A percentile compares a stretch with the other conserved stretches of the same genome.
phyloP scores from a whole-genome alignment of 1,140 invertebrate species.

The Saccostrea echinata region DNA sequence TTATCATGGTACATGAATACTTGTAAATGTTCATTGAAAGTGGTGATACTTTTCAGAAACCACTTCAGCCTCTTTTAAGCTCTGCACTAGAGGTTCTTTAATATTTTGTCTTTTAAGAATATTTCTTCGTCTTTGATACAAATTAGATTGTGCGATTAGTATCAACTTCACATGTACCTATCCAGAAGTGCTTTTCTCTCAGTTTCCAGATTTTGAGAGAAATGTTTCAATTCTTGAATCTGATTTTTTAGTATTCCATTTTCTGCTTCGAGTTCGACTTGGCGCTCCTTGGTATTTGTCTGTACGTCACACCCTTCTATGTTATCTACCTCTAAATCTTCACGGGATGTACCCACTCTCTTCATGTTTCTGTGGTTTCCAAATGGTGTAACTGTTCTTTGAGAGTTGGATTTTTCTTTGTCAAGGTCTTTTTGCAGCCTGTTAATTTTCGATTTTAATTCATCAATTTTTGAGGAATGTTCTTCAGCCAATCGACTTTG shows the following conservation, averaged over 20 bases:
- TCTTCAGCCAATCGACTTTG: neutral
- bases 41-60: neutral
- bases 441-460: neutral
- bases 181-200: neutral
- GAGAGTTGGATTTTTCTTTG: neutral
- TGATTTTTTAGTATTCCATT: neutral
- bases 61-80: too few species aligned
- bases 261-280: conserved; percentile 7
- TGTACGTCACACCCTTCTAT: neutral
- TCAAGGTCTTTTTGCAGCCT: neutral
- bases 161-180: neutral
- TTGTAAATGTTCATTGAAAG: neutral
- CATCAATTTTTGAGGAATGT: neutral
- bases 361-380: neutral
- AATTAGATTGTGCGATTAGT: too few species aligned
- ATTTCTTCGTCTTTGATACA: too few species aligned
- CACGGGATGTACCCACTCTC: neutral
- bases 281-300: neutral
- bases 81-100: too few species aligned
- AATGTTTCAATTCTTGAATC: conserved; percentile 5
- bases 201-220: conserved; percentile 1
- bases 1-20: neutral
- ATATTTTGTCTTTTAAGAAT: too few species aligned
- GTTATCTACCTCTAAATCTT: neutral
- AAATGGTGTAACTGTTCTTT: neutral